Conservation (phyloP, 2,797 vertebrate genomes). For the Malacoctenus gilli region DNA sequence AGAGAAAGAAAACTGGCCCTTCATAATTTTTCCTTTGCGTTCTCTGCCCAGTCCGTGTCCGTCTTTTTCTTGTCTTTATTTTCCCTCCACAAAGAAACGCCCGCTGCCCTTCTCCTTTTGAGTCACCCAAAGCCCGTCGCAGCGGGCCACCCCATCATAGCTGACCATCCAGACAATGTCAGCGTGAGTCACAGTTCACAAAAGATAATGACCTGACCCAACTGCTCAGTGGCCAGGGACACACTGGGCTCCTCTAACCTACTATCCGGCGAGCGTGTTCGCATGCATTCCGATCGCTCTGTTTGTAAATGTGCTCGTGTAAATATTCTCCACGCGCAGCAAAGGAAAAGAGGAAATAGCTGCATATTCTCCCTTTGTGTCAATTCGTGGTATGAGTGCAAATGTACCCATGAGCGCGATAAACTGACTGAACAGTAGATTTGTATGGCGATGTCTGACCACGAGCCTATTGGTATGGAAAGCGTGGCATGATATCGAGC, state of each 20-base stretch:
- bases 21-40: constrained; percentile 28
- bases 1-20: constrained; percentile 6
- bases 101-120: constrained; percentile 23
- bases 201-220: constrained; percentile 65
- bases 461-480: constrained; percentile 66
- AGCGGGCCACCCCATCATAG: constrained; percentile 63
- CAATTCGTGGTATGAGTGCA: constrained; percentile 39
- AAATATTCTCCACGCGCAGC: constrained; percentile 18
- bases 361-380: constrained; percentile 24
- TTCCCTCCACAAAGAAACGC: constrained; percentile 21
- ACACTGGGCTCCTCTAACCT: constrained; percentile 31
- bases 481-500: constrained; percentile 49
- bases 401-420: constrained; percentile 36
- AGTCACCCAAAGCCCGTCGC: constrained; percentile 64
- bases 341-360: constrained; percentile 5
- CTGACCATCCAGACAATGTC: constrained; percentile 64
- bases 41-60: constrained; percentile 13
- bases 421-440: constrained; percentile 39
- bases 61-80: constrained; percentile 20
- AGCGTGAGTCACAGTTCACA: constrained; percentile 64
- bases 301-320: constrained; percentile 34
- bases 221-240: constrained; percentile 55
- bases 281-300: constrained; percentile 36
- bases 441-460: constrained; percentile 35
- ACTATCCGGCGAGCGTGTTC: constrained; percentile 17